Percentiles rank a stretch among this genome's conserved stretches.
Conservation (phyloP, 1,140 invertebrate genomes). For the Drepana arcuata region DNA sequence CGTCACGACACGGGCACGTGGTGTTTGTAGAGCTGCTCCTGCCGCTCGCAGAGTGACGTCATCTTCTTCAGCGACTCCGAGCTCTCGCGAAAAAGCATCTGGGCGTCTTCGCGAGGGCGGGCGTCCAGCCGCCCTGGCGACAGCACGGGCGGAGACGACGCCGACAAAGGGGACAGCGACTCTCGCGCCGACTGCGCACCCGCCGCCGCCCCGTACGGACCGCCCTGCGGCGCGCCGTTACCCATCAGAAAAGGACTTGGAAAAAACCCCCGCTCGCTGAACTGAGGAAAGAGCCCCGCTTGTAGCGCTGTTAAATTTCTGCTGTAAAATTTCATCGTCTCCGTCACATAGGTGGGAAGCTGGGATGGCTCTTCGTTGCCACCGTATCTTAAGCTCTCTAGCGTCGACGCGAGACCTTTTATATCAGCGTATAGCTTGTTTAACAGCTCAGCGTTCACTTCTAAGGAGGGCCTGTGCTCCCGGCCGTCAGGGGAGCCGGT, state of each 20-base stretch:
- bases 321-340: constrained; percentile 70
- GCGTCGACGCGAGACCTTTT: constrained; percentile 66
- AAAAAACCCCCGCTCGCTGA: constrained; percentile 56
- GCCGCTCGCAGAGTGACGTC: constrained; percentile 68
- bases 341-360: constrained; percentile 58
- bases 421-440: constrained; percentile 86
- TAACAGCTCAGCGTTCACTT: constrained; percentile 83
- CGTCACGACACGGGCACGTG: constrained; percentile 72
- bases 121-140: constrained; percentile 59
- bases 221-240: constrained; percentile 37
- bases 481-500: constrained; percentile 76
- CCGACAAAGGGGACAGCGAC: constrained; percentile 62
- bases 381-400: constrained; percentile 62
- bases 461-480: constrained; percentile 75
- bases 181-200: constrained; percentile 57
- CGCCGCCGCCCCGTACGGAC: constrained; percentile 45
- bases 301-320: constrained; percentile 52
- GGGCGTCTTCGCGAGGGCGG: constrained; percentile 54
- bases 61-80: constrained; percentile 68
- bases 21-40: constrained; percentile 70
- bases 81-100: constrained; percentile 70
- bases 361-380: constrained; percentile 53
- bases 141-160: constrained; percentile 65
- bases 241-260: constrained; percentile 56
- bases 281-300: constrained; percentile 49